Evolutionary conservation across 2,888 invertebrate species (phyloP), one percentile per base, ranked within the genome.

Genomic region (Drosophila sordidula): DNA sequence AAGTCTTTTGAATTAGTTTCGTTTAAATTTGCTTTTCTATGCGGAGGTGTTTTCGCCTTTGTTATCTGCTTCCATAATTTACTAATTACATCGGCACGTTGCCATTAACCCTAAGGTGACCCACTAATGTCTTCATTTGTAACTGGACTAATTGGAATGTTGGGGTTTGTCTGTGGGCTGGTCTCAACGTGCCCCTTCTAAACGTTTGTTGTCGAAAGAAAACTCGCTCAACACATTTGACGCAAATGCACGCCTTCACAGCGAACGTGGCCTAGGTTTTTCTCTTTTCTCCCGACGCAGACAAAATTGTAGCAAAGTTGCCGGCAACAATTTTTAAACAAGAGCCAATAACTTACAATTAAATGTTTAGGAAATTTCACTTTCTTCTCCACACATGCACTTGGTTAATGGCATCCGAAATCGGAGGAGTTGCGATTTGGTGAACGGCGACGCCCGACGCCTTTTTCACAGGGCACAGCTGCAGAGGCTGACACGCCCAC

Each of bases 51-150:
- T n/a, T 14, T 56, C 12, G 6, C n/a, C 34, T 42, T 6, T 12
- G 18, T 36, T 62, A 6, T 49, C 18, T n/a, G 18, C 8, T 47
- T 25, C 1, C 34, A 14, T 39, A 22, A 5, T 54, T 42, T 42
- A 49, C 51, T 56, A 75, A 76, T 70, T 63, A 42, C 56, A 44
- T 14, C 51, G 16, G 73, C 68, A 73, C 73, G 62, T 44, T 63
- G 47, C 66, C 59, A 78, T 76, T 76, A 74, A 78, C 70, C 75
- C 57, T 34, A n/a, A 12, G 22, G 41, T 67, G 78, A 55, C 75
- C 78, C 77, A 42, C 42, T 73, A 78, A 78, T 76, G 78, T 70
- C 78, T 78, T 63, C 58, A 78, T 76, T 50, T 39, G 4, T 46
- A 56, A 54, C 41, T 42, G 29, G 22, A 14, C 46, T 38, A 67